Percentiles rank a stretch among this genome's conserved stretches.
Conservation (phyloP, 2,888 invertebrate species). For the Sinohyriopsis cumingii region DNA sequence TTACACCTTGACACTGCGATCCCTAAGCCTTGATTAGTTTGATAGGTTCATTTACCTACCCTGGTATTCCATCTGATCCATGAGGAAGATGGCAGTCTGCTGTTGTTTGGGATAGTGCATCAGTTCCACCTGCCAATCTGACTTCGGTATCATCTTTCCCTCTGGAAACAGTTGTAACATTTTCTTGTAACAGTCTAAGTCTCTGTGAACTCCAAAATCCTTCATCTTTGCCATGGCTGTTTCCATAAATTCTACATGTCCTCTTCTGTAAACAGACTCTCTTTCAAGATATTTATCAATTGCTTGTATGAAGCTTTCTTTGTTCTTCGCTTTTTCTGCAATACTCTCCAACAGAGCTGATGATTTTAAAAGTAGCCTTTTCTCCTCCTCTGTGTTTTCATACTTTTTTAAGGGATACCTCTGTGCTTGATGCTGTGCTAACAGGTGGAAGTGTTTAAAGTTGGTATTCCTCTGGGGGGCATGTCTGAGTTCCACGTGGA, state of each 20-base stretch:
- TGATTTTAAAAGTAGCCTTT: constrained; percentile 16
- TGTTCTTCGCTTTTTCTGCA: constrained; percentile 38
- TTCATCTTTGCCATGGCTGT: constrained; percentile 90
- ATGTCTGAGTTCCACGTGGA: no score
- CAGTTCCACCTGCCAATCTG: constrained; percentile 87
- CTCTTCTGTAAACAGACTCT: constrained; percentile 81
- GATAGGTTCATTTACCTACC: constrained; percentile 74
- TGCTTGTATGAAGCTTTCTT: constrained; percentile 56
- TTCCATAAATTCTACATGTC: constrained; percentile 95
- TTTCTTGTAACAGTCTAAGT: constrained; percentile 81
- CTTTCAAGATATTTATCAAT: constrained; percentile 78
- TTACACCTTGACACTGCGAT: no score
- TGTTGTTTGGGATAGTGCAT: constrained; percentile 97
- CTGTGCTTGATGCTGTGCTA: no score
- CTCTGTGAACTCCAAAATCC: constrained; percentile 90
- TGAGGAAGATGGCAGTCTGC: constrained; percentile 89
- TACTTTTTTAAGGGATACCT: constrained; percentile 1
- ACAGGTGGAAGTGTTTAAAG: no score
- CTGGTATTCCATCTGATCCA: constrained; percentile 96
- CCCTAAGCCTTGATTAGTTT: background rate
- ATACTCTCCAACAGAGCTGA: constrained; percentile 25
- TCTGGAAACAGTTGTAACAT: constrained; percentile 86
- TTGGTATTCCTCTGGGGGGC: no score
- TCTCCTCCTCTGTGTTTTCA: constrained; percentile 4
- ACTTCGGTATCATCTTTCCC: constrained; percentile 83